Evolutionary conservation across 2,113 vertebrate species (phyloP).

Genomic region (Pachyramphus minor): DNA sequence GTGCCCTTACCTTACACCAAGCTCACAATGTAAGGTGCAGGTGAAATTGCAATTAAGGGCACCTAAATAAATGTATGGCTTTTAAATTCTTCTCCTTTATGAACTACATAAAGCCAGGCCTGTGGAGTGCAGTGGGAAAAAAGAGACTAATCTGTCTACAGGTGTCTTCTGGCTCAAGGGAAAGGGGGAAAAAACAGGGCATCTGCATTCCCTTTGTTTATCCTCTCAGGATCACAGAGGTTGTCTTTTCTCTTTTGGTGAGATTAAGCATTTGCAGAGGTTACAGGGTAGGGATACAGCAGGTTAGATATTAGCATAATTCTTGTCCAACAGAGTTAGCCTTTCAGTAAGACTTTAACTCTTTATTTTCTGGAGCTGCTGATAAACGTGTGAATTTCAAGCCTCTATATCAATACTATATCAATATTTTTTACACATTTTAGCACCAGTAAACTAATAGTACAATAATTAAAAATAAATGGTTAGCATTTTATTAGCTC

Average conservation of each 20-base stretch:
- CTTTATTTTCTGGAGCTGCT: background rate
- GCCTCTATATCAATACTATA: rapidly evolving
- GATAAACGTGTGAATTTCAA: background rate
- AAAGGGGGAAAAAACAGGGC: background rate
- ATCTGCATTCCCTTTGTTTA: background rate
- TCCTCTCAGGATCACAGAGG: background rate
- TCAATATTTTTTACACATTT: background rate
- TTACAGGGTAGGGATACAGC: background rate
- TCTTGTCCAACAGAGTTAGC: background rate
- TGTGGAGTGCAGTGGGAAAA: background rate
- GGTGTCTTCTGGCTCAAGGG: background rate
- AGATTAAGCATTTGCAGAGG: slow-evolving; percentile 5
- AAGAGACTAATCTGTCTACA: background rate
- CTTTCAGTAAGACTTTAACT: background rate
- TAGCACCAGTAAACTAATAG: background rate
- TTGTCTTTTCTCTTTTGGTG: slow-evolving; percentile 1
- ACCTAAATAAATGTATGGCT: background rate
- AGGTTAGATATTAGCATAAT: slow-evolving; percentile 17
- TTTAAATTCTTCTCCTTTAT: background rate
- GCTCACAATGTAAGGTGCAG: background rate
- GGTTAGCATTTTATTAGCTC: background rate
- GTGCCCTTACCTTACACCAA: background rate
- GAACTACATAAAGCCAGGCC: background rate
- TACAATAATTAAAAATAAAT: background rate
- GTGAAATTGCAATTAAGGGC: background rate